A percentile compares a stretch with the other conserved stretches of the same genome.
Conservation (phyloP, 2,888 invertebrate species). For the Venustoraphidia nigricollis region DNA sequence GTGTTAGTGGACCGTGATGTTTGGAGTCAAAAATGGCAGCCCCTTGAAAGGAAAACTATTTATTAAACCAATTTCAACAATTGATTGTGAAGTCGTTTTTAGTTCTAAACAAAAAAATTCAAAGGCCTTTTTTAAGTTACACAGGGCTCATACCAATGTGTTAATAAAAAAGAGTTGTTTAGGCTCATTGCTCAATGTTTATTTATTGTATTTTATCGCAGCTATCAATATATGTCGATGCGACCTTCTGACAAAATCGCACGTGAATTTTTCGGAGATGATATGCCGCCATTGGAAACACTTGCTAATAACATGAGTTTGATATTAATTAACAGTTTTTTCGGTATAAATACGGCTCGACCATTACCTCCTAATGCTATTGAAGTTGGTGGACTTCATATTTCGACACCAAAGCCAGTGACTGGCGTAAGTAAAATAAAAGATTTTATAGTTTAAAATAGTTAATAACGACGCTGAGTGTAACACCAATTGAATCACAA, state of each 20-base stretch:
- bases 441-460: not conserved
- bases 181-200: too few relatives aligned
- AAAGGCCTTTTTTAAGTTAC: too few relatives aligned
- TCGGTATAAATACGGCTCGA: conserved; percentile 35
- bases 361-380: conserved; percentile 35
- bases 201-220: not conserved
- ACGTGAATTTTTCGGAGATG: conserved; percentile 32
- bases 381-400: conserved; percentile 39
- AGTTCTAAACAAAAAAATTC: too few relatives aligned
- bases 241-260: conserved; percentile 25
- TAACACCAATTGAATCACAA: too few relatives aligned
- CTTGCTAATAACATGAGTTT: conserved; percentile 35
- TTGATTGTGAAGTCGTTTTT: too few relatives aligned
- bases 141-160: too few relatives aligned
- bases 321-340: conserved; percentile 37
- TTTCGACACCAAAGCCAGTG: conserved; percentile 28
- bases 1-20: too few relatives aligned
- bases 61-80: too few relatives aligned
- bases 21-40: too few relatives aligned
- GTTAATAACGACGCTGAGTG: too few relatives aligned
- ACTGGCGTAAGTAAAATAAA: conserved; percentile 24
- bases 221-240: conserved; percentile 7
- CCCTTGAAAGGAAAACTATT: too few relatives aligned
- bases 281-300: conserved; percentile 28
- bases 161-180: too few relatives aligned